These are phyloP conservation scores for Ceramica pisi DNA, from an alignment of 2,888 invertebrate genomes.

Conservation along the genomic window DNA sequence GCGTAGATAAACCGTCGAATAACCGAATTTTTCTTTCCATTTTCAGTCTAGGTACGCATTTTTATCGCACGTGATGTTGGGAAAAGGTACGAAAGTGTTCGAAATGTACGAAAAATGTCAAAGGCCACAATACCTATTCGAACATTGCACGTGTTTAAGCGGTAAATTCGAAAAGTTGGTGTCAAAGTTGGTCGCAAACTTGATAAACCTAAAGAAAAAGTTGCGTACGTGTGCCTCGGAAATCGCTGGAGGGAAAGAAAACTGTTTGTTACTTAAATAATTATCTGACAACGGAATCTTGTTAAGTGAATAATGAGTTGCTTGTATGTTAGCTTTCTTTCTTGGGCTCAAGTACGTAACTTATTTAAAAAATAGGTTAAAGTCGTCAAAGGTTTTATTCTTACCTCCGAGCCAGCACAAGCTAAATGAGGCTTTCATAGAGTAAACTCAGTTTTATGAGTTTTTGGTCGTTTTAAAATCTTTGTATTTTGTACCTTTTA, in stretches of 20 bases:
- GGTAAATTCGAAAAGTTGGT: conserved; percentile 60
- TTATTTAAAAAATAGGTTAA: neutral
- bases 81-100: conserved; percentile 36
- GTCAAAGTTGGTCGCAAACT: conserved; percentile 46
- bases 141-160: conserved; percentile 46
- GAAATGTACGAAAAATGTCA: conserved; percentile 43
- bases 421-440: neutral
- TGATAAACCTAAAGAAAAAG: conserved; percentile 52
- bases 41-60: conserved; percentile 59
- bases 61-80: conserved; percentile 62
- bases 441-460: neutral
- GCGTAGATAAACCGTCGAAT: conserved; percentile 54
- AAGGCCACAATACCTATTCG: conserved; percentile 43
- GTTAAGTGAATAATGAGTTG: conserved; percentile 49
- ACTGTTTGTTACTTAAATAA: conserved; percentile 62
- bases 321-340: conserved; percentile 17
- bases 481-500: too few species aligned
- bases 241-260: conserved; percentile 46
- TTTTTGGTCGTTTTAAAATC: too few species aligned
- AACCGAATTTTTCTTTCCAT: conserved; percentile 44
- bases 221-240: conserved; percentile 50
- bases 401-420: neutral
- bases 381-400: neutral
- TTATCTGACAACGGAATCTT: conserved; percentile 52
- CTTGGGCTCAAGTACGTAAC: neutral